phyloP scores from a whole-genome alignment of 2,797 vertebrate species.

The Synanceia verrucosa region DNA sequence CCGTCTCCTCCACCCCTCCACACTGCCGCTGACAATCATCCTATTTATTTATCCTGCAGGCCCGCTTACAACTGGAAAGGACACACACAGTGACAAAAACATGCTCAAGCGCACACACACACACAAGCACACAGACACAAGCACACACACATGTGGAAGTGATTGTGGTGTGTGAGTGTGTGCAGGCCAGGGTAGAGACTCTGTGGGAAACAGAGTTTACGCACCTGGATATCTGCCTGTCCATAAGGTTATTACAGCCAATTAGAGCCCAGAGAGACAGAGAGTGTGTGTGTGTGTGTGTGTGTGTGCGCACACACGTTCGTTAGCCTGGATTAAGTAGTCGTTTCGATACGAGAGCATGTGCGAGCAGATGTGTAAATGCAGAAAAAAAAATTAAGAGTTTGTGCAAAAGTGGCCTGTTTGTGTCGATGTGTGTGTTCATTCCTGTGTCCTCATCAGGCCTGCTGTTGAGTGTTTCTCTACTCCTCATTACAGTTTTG shows the following conservation, averaged over 20 bases:
- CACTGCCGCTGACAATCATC: constrained; percentile 80
- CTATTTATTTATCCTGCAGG: constrained; percentile 86
- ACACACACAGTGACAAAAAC: constrained; percentile 69
- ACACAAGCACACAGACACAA: constrained; percentile 32
- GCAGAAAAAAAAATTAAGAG: constrained; percentile 24
- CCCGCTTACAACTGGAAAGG: constrained; percentile 69
- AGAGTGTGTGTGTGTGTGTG: not conserved
- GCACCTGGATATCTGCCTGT: constrained; percentile 81
- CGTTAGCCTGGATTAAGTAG: constrained; percentile 53
- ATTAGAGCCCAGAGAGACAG: constrained; percentile 58
- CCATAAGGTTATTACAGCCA: constrained; percentile 76
- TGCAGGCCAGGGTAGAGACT: constrained; percentile 42
- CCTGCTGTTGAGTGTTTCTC: constrained; percentile 34
- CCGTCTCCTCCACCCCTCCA: constrained; percentile 56
- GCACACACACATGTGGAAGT: constrained; percentile 80
- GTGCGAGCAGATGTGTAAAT: constrained; percentile 54
- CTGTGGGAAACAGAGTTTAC: constrained; percentile 74
- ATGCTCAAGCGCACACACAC: constrained; percentile 60
- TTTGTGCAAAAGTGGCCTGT: constrained; percentile 36
- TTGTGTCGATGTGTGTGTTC: constrained; percentile 32
- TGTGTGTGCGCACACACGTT: not conserved
- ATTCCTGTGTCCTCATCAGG: constrained; percentile 36
- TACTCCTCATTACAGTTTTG: constrained; percentile 47
- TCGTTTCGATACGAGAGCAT: constrained; percentile 54
- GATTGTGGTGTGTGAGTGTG: constrained; percentile 66